Evolutionary conservation across 2,888 invertebrate species (phyloP), one percentile per base, ranked within the genome.

Genomic region (Baronia brevicornis): DNA sequence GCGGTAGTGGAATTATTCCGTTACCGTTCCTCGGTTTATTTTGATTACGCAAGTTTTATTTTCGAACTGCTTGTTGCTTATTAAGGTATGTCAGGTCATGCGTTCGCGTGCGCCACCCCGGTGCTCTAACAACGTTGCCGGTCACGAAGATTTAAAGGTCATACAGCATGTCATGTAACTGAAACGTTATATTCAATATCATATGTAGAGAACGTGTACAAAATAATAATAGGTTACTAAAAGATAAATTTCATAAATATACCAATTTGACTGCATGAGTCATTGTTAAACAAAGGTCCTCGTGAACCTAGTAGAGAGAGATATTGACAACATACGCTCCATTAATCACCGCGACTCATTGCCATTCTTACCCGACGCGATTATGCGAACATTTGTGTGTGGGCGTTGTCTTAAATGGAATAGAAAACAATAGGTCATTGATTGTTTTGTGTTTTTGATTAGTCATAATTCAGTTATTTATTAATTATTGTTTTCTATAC

Each of bases 141-240:
- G 67, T 59, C 71, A 70, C 69, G 68, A 73, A 65, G 50, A 56
- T 53, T 62, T 65, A 60, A 60, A 59, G 69, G 69, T 72, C 67
- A 65, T 50, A 59, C n/a, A 59, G 62, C 56, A 59, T 64, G 40
- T 56, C 60, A 56, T 59, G 61, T 50, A 61, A 70, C 64, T 60
- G 59, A 65, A 65, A 58, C 47, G 43, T 46, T 53, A 55, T 51
- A 54, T 62, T 55, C 43, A 46, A 48, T 43, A 32, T 19, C 28
- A 28, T 35, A 37, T 36, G 36, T 34, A 27, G n/a, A n/a, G n/a
- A n/a, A n/a, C n/a, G n/a, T n/a, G n/a, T n/a, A n/a, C n/a, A n/a
- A n/a, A n/a, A n/a, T n/a, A n/a, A n/a, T n/a, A n/a, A n/a, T n/a
- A n/a, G n/a, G n/a, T 34, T 7, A 13, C 10, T 25, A 13, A 29